phyloP scores from a whole-genome alignment of 2,888 invertebrate species.

The Empis livida region DNA sequence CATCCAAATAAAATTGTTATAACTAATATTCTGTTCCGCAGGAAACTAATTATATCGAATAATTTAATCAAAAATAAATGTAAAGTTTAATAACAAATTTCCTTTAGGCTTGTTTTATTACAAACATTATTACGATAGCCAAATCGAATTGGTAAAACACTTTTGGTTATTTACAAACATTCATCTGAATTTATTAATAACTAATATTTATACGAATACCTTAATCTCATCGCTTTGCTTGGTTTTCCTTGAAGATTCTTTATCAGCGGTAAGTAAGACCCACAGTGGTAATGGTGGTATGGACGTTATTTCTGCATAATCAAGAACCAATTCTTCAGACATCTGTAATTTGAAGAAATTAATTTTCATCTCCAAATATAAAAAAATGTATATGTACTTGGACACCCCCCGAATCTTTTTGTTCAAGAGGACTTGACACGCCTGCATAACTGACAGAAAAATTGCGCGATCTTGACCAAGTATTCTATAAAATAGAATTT shows the following conservation, averaged over 20 bases:
- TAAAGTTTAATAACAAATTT: no score
- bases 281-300: constrained; percentile 95
- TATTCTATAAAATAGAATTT: constrained; percentile 41
- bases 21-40: no score
- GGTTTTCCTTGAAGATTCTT: constrained; percentile 50
- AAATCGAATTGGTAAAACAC: no score
- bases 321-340: constrained; percentile 76
- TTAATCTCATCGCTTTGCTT: constrained; percentile 39
- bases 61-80: no score
- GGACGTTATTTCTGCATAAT: constrained; percentile 94
- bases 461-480: constrained; percentile 81
- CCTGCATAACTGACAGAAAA: constrained; percentile 76
- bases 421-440: constrained; percentile 66
- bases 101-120: no score
- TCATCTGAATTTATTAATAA: no score
- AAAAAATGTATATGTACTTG: constrained; percentile 30
- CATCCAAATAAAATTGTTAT: no score
- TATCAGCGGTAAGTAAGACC: constrained; percentile 90
- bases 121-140: no score
- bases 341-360: constrained; percentile 35
- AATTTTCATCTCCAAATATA: no score
- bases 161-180: no score
- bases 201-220: constrained; percentile 26
- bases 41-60: no score
- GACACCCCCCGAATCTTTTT: constrained; percentile 62